Evolutionary conservation across 2,888 invertebrate genomes (phyloP).

Genomic region (Cynaeus angustus): DNA sequence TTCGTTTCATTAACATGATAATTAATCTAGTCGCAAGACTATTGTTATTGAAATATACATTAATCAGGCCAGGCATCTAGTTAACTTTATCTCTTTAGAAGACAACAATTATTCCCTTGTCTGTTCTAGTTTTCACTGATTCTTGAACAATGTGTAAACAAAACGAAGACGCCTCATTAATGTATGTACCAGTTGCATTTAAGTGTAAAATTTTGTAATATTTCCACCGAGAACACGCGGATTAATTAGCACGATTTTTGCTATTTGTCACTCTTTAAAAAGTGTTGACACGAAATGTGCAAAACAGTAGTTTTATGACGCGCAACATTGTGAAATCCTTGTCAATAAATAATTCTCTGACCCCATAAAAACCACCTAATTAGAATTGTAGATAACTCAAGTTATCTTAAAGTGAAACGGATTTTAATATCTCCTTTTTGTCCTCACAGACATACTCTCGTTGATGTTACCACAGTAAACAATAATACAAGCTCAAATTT

Average conservation of each 20-base stretch:
- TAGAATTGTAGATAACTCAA: too few species aligned
- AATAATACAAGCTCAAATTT: neutral
- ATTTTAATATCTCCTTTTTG: too few species aligned
- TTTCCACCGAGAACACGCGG: neutral
- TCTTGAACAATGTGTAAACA: constrained; percentile 41
- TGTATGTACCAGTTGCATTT: neutral
- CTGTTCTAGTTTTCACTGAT: constrained; percentile 36
- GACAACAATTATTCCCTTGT: constrained; percentile 49
- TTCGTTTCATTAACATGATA: constrained; percentile 48
- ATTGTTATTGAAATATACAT: constrained; percentile 50
- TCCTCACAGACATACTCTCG: neutral
- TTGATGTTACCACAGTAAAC: too few species aligned
- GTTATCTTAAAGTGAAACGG: too few species aligned
- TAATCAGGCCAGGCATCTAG: constrained; percentile 49
- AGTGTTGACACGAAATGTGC: constrained; percentile 9
- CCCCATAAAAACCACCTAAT: too few species aligned
- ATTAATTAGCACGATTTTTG: constrained; percentile 22
- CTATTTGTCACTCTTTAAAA: constrained; percentile 3
- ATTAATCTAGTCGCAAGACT: constrained; percentile 48
- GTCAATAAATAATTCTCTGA: too few species aligned
- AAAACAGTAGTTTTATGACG: neutral
- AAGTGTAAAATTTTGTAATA: too few species aligned
- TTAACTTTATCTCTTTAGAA: constrained; percentile 50
- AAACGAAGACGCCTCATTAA: constrained; percentile 23
- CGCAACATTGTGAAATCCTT: too few species aligned